These are phyloP conservation scores for Macaria notata DNA, from an alignment of 2,888 invertebrate species.

Conservation along the genomic window DNA sequence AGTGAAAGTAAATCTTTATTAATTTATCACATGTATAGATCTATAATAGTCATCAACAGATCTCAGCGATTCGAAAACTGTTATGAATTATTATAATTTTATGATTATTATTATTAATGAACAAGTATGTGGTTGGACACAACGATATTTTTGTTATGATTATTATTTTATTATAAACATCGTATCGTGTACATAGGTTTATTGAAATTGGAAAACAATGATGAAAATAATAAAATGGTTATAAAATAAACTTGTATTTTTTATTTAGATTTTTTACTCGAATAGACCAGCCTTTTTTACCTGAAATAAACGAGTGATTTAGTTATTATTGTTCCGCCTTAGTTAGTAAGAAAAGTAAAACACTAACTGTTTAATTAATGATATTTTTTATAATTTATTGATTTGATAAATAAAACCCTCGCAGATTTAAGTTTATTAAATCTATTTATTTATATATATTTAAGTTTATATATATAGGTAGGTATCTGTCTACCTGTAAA, in stretches of 20 bases:
- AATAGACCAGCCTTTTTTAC: too few relatives aligned
- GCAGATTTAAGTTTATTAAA: too few relatives aligned
- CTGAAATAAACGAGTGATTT: too few relatives aligned
- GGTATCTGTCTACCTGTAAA: too few relatives aligned
- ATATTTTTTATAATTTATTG: too few relatives aligned
- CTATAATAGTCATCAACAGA: slow-evolving; percentile 8
- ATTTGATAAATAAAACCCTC: too few relatives aligned
- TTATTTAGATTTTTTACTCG: background rate
- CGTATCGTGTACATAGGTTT: slow-evolving; percentile 52
- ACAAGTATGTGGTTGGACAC: slow-evolving; percentile 27
- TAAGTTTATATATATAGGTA: too few relatives aligned
- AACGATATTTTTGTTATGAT: slow-evolving; percentile 33
- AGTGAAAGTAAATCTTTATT: background rate
- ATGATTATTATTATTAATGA: slow-evolving; percentile 16
- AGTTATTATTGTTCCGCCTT: too few relatives aligned
- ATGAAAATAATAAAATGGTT: slow-evolving; percentile 50
- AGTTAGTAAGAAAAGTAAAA: too few relatives aligned
- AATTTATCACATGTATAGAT: background rate
- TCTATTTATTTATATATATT: too few relatives aligned
- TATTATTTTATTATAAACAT: slow-evolving; percentile 28
- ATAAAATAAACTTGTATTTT: slow-evolving; percentile 34
- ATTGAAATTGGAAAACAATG: slow-evolving; percentile 48
- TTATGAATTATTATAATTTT: slow-evolving; percentile 7
- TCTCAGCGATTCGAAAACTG: slow-evolving; percentile 3
- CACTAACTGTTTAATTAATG: too few relatives aligned